phyloP scores from a whole-genome alignment of 2,888 invertebrate species.

The Chymomyza procnemis region DNA sequence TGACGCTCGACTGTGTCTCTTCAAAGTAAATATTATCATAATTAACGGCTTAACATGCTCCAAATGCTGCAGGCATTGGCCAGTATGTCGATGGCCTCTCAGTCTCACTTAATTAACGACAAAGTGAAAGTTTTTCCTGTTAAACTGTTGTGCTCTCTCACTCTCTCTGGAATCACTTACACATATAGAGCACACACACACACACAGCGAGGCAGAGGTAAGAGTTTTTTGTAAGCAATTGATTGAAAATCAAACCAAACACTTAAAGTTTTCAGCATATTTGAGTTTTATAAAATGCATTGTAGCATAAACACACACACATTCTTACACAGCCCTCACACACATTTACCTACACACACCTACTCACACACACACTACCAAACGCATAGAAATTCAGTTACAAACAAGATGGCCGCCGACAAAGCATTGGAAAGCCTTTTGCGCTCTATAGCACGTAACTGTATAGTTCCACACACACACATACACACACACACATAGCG shows the following conservation, averaged over 20 bases:
- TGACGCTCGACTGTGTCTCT: neutral
- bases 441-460: conserved; percentile 9
- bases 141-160: conserved; percentile 27
- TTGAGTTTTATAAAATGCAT: conserved; percentile 66
- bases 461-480: no score
- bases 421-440: conserved; percentile 48
- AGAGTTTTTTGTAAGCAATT: conserved; percentile 32
- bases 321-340: conserved; percentile 28
- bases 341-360: conserved; percentile 9
- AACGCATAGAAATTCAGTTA: conserved; percentile 18
- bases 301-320: conserved; percentile 61
- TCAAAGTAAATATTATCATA: conserved; percentile 24
- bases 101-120: conserved; percentile 36
- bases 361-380: conserved; percentile 8
- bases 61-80: conserved; percentile 25
- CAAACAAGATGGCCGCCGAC: conserved; percentile 63
- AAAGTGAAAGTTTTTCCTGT: conserved; percentile 28
- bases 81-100: conserved; percentile 13
- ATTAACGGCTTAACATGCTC: conserved; percentile 42
- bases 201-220: neutral
- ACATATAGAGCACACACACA: neutral
- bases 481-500: conserved; percentile 20
- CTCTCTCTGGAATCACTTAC: conserved; percentile 15
- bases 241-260: conserved; percentile 67
- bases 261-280: conserved; percentile 65